Conservation (phyloP, 2,888 invertebrate species). For the Drosophila pegasa region DNA sequence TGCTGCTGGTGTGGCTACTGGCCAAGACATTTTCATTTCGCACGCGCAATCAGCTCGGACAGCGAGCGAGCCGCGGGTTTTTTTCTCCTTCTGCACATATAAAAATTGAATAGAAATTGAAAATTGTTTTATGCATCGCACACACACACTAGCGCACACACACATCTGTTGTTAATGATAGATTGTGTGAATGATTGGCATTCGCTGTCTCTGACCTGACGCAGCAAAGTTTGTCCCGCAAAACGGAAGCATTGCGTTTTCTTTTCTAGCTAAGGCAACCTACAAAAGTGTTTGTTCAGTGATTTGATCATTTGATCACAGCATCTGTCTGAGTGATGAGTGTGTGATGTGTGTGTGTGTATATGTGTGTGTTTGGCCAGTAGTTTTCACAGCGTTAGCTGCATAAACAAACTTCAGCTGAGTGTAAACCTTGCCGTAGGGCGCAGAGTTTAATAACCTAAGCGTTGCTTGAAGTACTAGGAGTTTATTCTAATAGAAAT, state of each 20-base stretch:
- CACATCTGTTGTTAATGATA: slow-evolving; percentile 54
- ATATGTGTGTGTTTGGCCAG: slow-evolving; percentile 19
- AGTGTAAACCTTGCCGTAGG: slow-evolving; percentile 1
- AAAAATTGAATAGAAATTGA: slow-evolving; percentile 77
- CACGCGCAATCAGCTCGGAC: slow-evolving; percentile 63
- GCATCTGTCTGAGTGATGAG: neutral
- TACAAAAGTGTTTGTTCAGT: slow-evolving; percentile 66
- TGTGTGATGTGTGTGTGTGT: slow-evolving; percentile 17
- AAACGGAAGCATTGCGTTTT: slow-evolving; percentile 75
- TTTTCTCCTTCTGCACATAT: slow-evolving; percentile 51
- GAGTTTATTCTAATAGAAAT: slow-evolving; percentile 8
- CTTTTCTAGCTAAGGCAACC: slow-evolving; percentile 48
- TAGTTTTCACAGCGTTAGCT: slow-evolving; percentile 58
- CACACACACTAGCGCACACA: slow-evolving; percentile 2
- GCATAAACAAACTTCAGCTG: slow-evolving; percentile 58
- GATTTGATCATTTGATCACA: slow-evolving; percentile 56
- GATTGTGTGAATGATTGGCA: slow-evolving; percentile 71
- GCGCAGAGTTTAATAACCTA: slow-evolving; percentile 49
- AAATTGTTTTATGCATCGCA: slow-evolving; percentile 66
- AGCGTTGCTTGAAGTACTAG: neutral
- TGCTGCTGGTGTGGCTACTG: slow-evolving; percentile 54
- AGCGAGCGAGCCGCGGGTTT: slow-evolving; percentile 41
- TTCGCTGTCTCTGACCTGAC: slow-evolving; percentile 65
- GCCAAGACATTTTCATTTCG: slow-evolving; percentile 79
- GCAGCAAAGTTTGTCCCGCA: slow-evolving; percentile 59